Evolutionary conservation across 1,140 invertebrate genomes (phyloP).

Genomic region (Drosophila sp.): DNA sequence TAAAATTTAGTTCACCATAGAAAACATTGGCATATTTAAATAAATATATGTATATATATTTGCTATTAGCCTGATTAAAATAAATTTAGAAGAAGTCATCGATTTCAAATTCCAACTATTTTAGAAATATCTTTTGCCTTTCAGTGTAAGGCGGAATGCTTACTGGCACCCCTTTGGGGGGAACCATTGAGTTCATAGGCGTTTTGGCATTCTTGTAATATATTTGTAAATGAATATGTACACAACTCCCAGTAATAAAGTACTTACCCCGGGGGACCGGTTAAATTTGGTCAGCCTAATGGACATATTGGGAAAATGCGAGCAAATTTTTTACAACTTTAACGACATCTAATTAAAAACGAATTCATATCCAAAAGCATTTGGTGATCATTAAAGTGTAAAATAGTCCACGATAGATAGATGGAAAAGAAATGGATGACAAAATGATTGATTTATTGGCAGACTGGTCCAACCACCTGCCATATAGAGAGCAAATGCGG

Average conservation of each 20-base stretch:
- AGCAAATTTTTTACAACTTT: constrained; percentile 78
- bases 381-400: constrained; percentile 79
- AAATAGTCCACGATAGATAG: constrained; percentile 55
- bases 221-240: constrained; percentile 19
- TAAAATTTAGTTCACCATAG: no score
- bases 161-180: background rate
- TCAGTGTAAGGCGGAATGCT: background rate
- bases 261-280: constrained; percentile 19
- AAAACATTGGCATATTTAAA: no score
- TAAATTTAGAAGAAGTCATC: no score
- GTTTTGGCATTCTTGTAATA: constrained; percentile 8
- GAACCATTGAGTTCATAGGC: background rate
- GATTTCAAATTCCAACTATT: no score
- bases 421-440: constrained; percentile 43
- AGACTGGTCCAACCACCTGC: constrained; percentile 39
- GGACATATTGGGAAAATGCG: constrained; percentile 51
- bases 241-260: constrained; percentile 13
- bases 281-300: constrained; percentile 25
- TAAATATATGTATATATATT: no score
- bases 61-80: no score
- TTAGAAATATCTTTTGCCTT: no score
- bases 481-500: constrained; percentile 37
- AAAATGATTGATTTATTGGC: constrained; percentile 76
- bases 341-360: constrained; percentile 79
- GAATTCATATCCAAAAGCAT: constrained; percentile 71